Percentiles rank a stretch among this genome's conserved stretches.
phyloP scores from a whole-genome alignment of 2,888 invertebrate genomes.

The Andrena hattorfiana region DNA sequence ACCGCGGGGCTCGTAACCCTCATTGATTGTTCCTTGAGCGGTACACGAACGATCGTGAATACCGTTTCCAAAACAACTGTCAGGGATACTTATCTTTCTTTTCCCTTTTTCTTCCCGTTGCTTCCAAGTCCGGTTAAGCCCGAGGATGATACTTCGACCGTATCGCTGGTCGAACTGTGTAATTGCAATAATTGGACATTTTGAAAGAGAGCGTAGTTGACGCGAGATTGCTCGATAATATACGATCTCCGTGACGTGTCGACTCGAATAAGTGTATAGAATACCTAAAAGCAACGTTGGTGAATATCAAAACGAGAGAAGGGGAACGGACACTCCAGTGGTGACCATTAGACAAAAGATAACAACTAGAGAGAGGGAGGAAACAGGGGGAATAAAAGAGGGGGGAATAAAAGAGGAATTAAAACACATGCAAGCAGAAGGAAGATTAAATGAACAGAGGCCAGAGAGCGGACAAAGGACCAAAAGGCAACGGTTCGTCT shows the following conservation, averaged over 20 bases:
- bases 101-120: not conserved
- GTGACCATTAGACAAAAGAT: conserved; percentile 54
- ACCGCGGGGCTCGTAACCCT: not conserved
- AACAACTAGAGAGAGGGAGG: conserved; percentile 50
- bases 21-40: conserved; percentile 34
- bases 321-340: conserved; percentile 31
- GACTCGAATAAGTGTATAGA: not conserved
- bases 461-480: conserved; percentile 63
- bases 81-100: no score
- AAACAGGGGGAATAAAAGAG: conserved; percentile 36
- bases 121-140: not conserved
- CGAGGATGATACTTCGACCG: no score
- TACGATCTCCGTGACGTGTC: not conserved
- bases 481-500: conserved; percentile 73
- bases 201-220: not conserved
- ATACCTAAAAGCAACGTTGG: not conserved
- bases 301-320: not conserved
- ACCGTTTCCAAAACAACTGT: not conserved
- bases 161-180: no score
- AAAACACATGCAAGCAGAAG: conserved; percentile 52
- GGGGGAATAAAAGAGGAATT: conserved; percentile 37
- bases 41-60: conserved; percentile 2
- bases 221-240: not conserved
- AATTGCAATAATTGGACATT: no score
- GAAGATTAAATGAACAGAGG: conserved; percentile 71